phyloP scores from a whole-genome alignment of 2,888 invertebrate genomes.

The Drosophila setosimentum region DNA sequence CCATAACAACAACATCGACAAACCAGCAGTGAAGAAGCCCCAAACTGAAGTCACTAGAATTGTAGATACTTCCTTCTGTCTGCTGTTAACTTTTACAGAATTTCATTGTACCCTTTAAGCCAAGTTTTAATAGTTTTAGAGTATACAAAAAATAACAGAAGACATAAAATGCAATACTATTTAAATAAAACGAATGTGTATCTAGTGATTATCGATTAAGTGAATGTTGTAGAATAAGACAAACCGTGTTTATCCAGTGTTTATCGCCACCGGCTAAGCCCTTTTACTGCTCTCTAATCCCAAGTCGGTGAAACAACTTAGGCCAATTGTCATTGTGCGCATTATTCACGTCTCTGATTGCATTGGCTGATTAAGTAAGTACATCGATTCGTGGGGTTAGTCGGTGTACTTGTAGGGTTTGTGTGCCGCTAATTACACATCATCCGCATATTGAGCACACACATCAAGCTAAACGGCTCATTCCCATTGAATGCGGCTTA shows the following conservation, averaged over 20 bases:
- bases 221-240: neutral
- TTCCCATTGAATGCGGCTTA: constrained; percentile 39
- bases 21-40: neutral
- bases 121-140: neutral
- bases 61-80: neutral
- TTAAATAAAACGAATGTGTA: neutral
- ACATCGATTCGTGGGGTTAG: constrained; percentile 22
- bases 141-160: neutral
- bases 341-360: constrained; percentile 37
- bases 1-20: neutral
- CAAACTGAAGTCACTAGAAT: no score
- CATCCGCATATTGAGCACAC: constrained; percentile 70
- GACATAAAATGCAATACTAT: neutral
- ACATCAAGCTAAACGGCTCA: constrained; percentile 32
- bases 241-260: neutral
- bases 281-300: constrained; percentile 1
- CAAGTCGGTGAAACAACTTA: constrained; percentile 21
- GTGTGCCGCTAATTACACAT: constrained; percentile 77
- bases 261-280: neutral
- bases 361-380: constrained; percentile 9
- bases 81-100: neutral
- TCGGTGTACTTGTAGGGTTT: constrained; percentile 65
- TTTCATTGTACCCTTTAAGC: neutral
- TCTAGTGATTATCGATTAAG: neutral
- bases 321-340: constrained; percentile 45